These are phyloP conservation scores for Bombus consobrinus DNA, from an alignment of 1,140 invertebrate genomes.

Conservation along the genomic window DNA sequence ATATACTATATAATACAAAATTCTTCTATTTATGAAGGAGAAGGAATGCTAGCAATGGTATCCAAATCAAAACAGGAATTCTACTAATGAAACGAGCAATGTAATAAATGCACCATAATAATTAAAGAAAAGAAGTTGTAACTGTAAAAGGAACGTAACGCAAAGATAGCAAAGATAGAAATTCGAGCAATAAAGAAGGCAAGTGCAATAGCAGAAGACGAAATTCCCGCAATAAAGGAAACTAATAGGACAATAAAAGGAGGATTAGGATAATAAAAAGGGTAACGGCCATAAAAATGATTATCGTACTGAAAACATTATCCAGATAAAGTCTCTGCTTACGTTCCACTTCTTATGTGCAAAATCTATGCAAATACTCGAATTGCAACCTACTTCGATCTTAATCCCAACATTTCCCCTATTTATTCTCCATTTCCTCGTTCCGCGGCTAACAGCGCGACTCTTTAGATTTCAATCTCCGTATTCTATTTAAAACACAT, in stretches of 20 bases:
- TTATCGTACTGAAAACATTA: background rate
- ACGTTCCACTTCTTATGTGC: background rate
- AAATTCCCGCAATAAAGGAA: background rate
- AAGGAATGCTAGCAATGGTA: background rate
- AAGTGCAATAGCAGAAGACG: background rate
- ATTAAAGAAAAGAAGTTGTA: background rate
- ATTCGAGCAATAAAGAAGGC: background rate
- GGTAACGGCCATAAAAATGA: background rate
- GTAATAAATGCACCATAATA: background rate
- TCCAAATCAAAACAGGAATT: background rate
- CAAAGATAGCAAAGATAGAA: background rate
- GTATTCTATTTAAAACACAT: slow-evolving; percentile 5
- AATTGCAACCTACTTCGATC: background rate
- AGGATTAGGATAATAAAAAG: background rate
- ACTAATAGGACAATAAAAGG: background rate
- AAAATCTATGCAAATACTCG: background rate
- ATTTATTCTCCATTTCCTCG: background rate
- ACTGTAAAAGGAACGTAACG: background rate
- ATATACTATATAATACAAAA: background rate
- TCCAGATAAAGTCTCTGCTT: background rate
- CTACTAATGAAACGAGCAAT: background rate
- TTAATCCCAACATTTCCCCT: background rate
- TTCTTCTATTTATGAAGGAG: background rate
- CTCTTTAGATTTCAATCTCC: slow-evolving; percentile 1
- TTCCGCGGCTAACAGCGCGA: background rate